Evolutionary conservation across 2,113 vertebrate genomes (phyloP).

Genomic region (Sinosuthora webbiana): DNA sequence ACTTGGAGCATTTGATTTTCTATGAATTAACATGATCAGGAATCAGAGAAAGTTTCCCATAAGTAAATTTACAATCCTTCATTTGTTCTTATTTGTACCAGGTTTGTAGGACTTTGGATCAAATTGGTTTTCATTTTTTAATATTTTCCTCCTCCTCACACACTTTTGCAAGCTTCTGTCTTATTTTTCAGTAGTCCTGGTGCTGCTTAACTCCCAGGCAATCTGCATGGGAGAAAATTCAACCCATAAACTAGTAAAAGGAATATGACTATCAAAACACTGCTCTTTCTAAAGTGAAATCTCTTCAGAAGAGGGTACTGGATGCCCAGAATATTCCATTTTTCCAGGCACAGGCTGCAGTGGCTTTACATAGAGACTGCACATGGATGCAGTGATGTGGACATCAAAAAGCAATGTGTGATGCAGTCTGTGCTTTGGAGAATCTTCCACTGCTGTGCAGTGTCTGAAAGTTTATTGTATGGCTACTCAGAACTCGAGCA

Average conservation of each 20-base stretch:
- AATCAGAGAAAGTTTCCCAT: background rate
- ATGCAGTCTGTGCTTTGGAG: background rate
- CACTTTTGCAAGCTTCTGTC: background rate
- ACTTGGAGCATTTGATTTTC: background rate
- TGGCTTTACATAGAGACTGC: background rate
- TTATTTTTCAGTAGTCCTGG: background rate
- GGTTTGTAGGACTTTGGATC: background rate
- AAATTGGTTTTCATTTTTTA: background rate
- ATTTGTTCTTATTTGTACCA: background rate
- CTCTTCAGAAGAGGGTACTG: background rate
- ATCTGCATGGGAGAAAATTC: background rate
- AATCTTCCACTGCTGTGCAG: background rate
- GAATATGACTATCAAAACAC: background rate
- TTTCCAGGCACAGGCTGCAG: background rate
- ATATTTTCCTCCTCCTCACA: background rate
- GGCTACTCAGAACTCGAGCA: background rate
- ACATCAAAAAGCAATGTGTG: background rate
- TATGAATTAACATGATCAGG: background rate
- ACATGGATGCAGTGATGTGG: rapidly evolving
- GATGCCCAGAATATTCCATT: background rate
- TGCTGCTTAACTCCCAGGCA: background rate
- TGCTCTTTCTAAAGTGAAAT: background rate
- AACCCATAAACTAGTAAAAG: background rate
- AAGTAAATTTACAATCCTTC: background rate
- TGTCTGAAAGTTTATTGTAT: background rate